Evolutionary conservation across 2,113 vertebrate genomes (phyloP).

Genomic region (Gila orcuttii): DNA sequence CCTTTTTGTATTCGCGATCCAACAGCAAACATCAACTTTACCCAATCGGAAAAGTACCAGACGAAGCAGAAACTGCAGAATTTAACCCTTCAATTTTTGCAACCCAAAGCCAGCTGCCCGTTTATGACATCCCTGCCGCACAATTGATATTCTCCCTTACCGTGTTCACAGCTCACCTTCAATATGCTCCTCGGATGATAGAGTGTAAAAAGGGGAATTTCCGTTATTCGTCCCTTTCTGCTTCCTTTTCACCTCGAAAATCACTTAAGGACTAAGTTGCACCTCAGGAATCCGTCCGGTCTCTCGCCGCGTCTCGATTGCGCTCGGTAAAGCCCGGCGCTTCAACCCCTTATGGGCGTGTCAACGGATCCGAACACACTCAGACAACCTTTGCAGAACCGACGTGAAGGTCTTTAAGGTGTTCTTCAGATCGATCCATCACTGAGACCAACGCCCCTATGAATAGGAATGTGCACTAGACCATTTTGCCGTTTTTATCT

Average conservation of each 20-base stretch:
- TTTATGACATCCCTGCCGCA: constrained; percentile 1
- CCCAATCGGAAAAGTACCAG: constrained; percentile 38
- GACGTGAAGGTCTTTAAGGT: constrained; percentile 26
- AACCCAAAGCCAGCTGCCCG: constrained; percentile 10
- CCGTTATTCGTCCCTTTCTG: constrained; percentile 12
- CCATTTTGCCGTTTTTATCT: background rate
- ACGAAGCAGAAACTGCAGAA: constrained; percentile 74
- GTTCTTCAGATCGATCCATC: constrained; percentile 29
- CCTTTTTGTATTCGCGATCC: background rate
- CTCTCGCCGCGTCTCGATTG: constrained; percentile 71
- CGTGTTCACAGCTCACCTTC: constrained; percentile 9
- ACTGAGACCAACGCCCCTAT: constrained; percentile 27
- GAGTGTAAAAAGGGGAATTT: background rate
- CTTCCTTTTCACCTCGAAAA: constrained; percentile 63
- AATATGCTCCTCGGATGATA: background rate
- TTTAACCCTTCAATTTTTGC: constrained; percentile 76
- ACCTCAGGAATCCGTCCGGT: constrained; percentile 72
- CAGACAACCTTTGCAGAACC: constrained; percentile 15
- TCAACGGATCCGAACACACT: constrained; percentile 15
- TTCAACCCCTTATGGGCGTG: constrained; percentile 47
- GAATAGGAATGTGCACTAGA: background rate
- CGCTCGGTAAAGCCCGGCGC: constrained; percentile 68
- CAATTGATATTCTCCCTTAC: constrained; percentile 34
- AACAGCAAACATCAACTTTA: constrained; percentile 1
- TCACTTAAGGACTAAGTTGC: constrained; percentile 68